phyloP scores from a whole-genome alignment of 2,797 vertebrate genomes.

The Mallotus villosus region DNA sequence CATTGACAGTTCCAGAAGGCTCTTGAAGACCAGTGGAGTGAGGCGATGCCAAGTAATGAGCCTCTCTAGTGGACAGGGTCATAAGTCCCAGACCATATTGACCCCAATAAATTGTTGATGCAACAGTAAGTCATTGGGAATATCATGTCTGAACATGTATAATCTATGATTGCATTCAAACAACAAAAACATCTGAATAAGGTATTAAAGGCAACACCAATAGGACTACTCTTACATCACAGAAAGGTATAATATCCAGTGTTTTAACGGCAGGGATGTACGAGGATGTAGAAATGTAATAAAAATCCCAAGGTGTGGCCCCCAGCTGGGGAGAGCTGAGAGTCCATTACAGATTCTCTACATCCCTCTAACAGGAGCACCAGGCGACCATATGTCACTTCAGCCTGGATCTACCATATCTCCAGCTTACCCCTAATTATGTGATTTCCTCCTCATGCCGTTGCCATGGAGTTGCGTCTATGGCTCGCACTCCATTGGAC shows the following conservation, averaged over 20 bases:
- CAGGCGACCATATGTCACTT: constrained; percentile 61
- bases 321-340: constrained; percentile 55
- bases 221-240: too few relatives aligned
- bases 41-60: constrained; percentile 63
- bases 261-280: too few relatives aligned
- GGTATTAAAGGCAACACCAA: too few relatives aligned
- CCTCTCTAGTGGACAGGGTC: constrained; percentile 51
- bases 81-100: background rate
- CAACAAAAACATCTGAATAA: too few relatives aligned
- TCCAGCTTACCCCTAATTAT: constrained; percentile 70
- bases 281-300: background rate
- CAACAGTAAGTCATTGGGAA: too few relatives aligned
- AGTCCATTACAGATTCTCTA: constrained; percentile 61
- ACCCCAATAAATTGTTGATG: background rate
- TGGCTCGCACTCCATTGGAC: constrained; percentile 26
- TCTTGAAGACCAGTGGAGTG: constrained; percentile 62
- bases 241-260: too few relatives aligned
- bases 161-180: too few relatives aligned
- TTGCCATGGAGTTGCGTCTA: constrained; percentile 57
- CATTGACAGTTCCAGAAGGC: constrained; percentile 42
- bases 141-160: too few relatives aligned
- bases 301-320: constrained; percentile 40
- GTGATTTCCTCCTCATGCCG: constrained; percentile 64
- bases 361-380: constrained; percentile 68
- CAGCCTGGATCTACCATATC: constrained; percentile 62